A percentile compares a stretch with the other conserved stretches of the same genome.
These are phyloP conservation scores for Chironomus striatipennis DNA, from an alignment of 1,140 invertebrate genomes.

Conservation along the genomic window DNA sequence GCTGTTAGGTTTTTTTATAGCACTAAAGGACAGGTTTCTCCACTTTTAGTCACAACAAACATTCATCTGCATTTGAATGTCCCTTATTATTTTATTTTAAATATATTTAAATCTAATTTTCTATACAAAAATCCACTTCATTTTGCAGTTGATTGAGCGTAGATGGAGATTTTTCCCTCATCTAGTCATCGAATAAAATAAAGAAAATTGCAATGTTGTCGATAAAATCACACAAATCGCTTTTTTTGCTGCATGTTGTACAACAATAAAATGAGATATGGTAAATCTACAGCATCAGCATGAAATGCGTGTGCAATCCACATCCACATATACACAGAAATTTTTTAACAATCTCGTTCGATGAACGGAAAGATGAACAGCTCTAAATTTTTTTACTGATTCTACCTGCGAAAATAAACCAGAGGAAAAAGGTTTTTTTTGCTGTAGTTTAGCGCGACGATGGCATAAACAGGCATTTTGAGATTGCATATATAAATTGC, in stretches of 20 bases:
- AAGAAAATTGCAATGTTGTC: background rate
- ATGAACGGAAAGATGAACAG: background rate
- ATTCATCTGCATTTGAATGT: too few relatives aligned
- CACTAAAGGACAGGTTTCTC: too few relatives aligned
- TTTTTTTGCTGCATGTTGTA: background rate
- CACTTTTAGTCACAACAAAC: too few relatives aligned
- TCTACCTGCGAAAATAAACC: conserved; percentile 12
- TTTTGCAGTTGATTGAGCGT: background rate
- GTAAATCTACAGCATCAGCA: background rate
- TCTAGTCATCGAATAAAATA: too few relatives aligned
- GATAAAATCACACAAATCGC: conserved; percentile 13
- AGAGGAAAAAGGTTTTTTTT: background rate
- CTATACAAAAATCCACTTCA: too few relatives aligned
- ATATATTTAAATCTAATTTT: too few relatives aligned
- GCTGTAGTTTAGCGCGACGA: too few relatives aligned
- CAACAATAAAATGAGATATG: background rate
- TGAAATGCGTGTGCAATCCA: background rate
- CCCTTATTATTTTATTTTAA: too few relatives aligned
- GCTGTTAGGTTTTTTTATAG: too few relatives aligned
- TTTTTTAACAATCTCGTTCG: too few relatives aligned
- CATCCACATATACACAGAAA: background rate
- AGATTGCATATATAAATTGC: conserved; percentile 16
- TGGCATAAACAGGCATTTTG: background rate
- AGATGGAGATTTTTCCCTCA: too few relatives aligned
- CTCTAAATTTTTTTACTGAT: background rate